Conservation (phyloP, 2,888 invertebrate genomes). For the Drosophila meridionalis region DNA sequence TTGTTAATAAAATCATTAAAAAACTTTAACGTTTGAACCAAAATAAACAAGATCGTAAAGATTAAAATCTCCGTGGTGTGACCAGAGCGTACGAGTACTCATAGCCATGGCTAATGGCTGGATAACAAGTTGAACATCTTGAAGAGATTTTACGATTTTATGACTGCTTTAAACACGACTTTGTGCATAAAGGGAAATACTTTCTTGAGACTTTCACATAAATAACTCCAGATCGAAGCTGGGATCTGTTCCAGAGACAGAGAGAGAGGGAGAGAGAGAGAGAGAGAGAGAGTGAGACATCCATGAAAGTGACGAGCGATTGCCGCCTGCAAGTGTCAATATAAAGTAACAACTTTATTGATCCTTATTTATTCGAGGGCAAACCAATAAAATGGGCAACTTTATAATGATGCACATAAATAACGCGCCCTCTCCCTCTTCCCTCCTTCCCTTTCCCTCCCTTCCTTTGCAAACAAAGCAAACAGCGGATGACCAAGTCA, state of each 20-base stretch:
- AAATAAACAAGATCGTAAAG: slow-evolving; percentile 72
- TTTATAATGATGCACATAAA: slow-evolving; percentile 84
- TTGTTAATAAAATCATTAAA: slow-evolving; percentile 58
- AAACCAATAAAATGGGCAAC: slow-evolving; percentile 83
- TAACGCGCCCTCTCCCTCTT: slow-evolving; percentile 54
- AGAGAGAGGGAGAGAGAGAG: neutral
- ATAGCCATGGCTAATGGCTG: slow-evolving; percentile 24
- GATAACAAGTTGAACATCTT: slow-evolving; percentile 58
- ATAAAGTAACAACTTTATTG: slow-evolving; percentile 85
- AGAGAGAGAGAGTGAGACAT: slow-evolving; percentile 1
- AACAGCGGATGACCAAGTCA: slow-evolving; percentile 18
- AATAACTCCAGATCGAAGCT: slow-evolving; percentile 49
- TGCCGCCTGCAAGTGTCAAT: slow-evolving; percentile 83
- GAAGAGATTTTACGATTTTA: slow-evolving; percentile 65
- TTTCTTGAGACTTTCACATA: slow-evolving; percentile 73
- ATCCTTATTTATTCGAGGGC: slow-evolving; percentile 84
- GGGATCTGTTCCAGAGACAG: slow-evolving; percentile 14
- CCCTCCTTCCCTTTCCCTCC: neutral
- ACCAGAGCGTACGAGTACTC: neutral
- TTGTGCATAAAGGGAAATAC: slow-evolving; percentile 58
- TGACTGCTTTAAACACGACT: slow-evolving; percentile 60
- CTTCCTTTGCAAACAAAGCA: slow-evolving; percentile 13
- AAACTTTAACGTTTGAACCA: slow-evolving; percentile 26
- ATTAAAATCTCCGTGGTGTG: slow-evolving; percentile 38
- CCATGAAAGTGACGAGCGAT: slow-evolving; percentile 75